Evolutionary conservation across 2,797 vertebrate species (phyloP), one percentile per base, ranked within the genome.

Genomic region (Myiotriccus ornatus): DNA sequence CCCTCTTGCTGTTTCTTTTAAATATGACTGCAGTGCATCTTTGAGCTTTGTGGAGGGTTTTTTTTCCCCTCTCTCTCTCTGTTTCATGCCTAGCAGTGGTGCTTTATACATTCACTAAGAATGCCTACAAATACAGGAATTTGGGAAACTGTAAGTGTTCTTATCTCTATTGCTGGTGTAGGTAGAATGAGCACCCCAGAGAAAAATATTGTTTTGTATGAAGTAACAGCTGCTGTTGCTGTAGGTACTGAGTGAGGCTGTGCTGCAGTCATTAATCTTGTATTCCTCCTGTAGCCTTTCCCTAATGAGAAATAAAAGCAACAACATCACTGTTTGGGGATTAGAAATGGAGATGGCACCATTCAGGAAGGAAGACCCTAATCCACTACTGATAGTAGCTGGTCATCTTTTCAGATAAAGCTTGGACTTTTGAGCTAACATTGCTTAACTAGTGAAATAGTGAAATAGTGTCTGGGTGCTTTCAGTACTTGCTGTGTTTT

Each of bases 231-330:
- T 95, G 92, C 86, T 3, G 1, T 94, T 96, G 69, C 75, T 94
- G 64, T 91, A 80, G 92, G 90, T 88, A 75, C 52, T 80, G 67
- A 89, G 84, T 57, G 87, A 96, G 77, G 83, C 81, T 46, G 80
- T 78, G 53, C 64, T 85, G 67, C 53, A 92, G 91, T 85, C 93
- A 94, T 97, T 94, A 96, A 96, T 97, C 95, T 95, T 94, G 44
- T 44, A 50, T 49, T 89, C 64, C 56, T 93, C 43, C 76, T 59
- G 46, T 84, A 90, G 87, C 46, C 69, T 75, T 86, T 91, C 65
- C 89, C 32, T 96, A 94, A 82, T 19, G 89, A 92, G 50, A 96
- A 94, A 96, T 86, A 75, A 94, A 95, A 94, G 67, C 43, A 94
- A 89, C 19, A 89, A 34, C 35, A n/a, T 82, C 16, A 16, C 35